Conservation (phyloP, 2,888 invertebrate species). For the Dicycla oo region DNA sequence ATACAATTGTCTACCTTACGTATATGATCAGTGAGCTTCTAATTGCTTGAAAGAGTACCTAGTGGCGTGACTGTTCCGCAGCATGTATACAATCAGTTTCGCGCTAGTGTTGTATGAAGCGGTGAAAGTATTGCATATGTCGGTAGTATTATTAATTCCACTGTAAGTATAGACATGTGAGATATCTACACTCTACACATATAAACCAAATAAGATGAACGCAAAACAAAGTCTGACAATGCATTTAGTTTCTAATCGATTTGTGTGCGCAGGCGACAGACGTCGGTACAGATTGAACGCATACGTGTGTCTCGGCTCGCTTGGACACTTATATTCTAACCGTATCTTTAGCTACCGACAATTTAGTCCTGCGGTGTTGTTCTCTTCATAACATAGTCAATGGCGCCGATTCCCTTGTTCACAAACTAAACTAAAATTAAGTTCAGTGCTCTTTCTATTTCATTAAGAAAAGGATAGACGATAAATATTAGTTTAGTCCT, state of each 20-base stretch:
- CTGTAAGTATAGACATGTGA: background rate
- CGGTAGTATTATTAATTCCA: conserved; percentile 14
- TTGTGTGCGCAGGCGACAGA: background rate
- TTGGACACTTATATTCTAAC: background rate
- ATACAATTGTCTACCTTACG: conserved; percentile 39
- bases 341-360: background rate
- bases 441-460: too few relatives aligned
- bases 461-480: too few relatives aligned
- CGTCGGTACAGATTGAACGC: background rate
- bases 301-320: background rate
- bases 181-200: background rate
- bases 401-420: rapidly evolving
- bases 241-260: background rate
- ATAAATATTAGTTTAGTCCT: too few relatives aligned
- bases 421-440: too few relatives aligned
- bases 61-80: conserved; percentile 5
- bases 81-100: background rate
- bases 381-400: background rate
- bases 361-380: background rate
- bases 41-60: conserved; percentile 25
- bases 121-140: background rate
- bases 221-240: conserved; percentile 4
- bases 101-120: background rate
- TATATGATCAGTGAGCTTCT: conserved; percentile 34
- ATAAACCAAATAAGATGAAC: conserved; percentile 10